Percentiles rank a stretch among this genome's conserved stretches.
phyloP scores from a whole-genome alignment of 2,888 invertebrate genomes.

The Pollenia griseotomentosa region DNA sequence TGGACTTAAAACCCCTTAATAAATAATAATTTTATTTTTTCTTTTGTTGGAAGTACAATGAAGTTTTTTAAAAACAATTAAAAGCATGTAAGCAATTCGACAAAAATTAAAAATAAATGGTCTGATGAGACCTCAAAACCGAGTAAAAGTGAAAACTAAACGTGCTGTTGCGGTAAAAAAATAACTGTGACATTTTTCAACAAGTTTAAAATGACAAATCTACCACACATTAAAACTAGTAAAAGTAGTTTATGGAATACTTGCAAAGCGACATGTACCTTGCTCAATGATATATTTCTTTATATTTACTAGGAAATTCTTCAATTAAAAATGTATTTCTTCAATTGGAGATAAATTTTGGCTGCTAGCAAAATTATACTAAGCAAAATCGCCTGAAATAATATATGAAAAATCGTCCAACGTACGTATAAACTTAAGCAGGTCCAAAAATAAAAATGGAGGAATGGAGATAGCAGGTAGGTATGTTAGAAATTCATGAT shows the following conservation, averaged over 20 bases:
- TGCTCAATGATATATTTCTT: too few species aligned
- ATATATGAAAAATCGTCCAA: too few species aligned
- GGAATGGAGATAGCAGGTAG: too few species aligned
- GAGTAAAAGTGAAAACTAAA: constrained; percentile 8
- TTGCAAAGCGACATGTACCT: too few species aligned
- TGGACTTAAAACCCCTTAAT: constrained; percentile 10
- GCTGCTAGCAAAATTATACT: too few species aligned
- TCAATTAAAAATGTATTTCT: too few species aligned
- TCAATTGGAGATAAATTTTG: too few species aligned
- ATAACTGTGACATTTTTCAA: constrained; percentile 9
- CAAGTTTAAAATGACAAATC: background rate
- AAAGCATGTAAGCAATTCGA: constrained; percentile 3
- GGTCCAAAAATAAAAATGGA: too few species aligned
- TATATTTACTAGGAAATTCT: too few species aligned
- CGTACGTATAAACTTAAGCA: too few species aligned
- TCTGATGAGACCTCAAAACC: constrained; percentile 14
- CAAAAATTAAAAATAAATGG: constrained; percentile 16
- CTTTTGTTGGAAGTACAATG: background rate
- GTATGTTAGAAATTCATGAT: too few species aligned
- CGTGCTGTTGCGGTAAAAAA: background rate
- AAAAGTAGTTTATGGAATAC: background rate
- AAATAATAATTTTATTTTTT: background rate
- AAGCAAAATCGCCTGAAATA: too few species aligned
- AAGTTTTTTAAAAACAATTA: constrained; percentile 17
- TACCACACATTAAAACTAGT: background rate